Percentiles rank a stretch among this genome's conserved stretches.
These are phyloP conservation scores for Meteorus cinctellus DNA, from an alignment of 2,888 invertebrate species.

Conservation along the genomic window DNA sequence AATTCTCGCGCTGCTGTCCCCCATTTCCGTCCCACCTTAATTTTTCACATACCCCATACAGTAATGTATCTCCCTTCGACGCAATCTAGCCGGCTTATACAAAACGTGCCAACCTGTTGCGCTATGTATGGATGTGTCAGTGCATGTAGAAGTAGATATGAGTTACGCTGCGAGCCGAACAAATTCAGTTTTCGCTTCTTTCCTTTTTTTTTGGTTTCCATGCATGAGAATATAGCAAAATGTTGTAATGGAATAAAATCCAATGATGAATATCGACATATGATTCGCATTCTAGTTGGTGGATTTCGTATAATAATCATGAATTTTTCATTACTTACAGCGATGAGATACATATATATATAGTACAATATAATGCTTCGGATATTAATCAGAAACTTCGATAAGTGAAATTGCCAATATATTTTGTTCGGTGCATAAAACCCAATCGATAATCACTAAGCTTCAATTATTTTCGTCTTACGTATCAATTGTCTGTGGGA, in stretches of 20 bases:
- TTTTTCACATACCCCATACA: slow-evolving; percentile 10
- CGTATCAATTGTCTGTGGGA: not conserved
- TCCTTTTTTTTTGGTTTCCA: not conserved
- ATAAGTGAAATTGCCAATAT: not conserved
- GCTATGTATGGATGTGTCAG: slow-evolving; percentile 1
- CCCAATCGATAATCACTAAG: slow-evolving; percentile 13
- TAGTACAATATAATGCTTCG: not conserved
- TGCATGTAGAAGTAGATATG: slow-evolving; percentile 19
- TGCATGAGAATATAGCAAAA: not conserved
- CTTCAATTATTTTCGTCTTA: slow-evolving; percentile 26
- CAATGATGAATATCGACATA: not conserved
- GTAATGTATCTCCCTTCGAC: slow-evolving; percentile 24
- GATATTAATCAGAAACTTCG: slow-evolving; percentile 10
- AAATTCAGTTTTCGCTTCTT: not conserved
- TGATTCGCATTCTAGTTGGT: not conserved
- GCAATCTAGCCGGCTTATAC: slow-evolving; percentile 23
- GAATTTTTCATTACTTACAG: not conserved
- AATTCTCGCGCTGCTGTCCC: not conserved
- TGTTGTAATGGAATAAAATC: not conserved
- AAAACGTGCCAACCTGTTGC: slow-evolving; percentile 39
- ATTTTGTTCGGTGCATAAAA: not conserved
- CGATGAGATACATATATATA: not conserved
- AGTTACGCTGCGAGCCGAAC: slow-evolving; percentile 1
- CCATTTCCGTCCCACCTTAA: not conserved
- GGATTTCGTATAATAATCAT: not conserved